A percentile compares a stretch with the other conserved stretches of the same genome.
Evolutionary conservation across 2,797 vertebrate genomes (phyloP).

Genomic region (Rhinoraja longicauda): DNA sequence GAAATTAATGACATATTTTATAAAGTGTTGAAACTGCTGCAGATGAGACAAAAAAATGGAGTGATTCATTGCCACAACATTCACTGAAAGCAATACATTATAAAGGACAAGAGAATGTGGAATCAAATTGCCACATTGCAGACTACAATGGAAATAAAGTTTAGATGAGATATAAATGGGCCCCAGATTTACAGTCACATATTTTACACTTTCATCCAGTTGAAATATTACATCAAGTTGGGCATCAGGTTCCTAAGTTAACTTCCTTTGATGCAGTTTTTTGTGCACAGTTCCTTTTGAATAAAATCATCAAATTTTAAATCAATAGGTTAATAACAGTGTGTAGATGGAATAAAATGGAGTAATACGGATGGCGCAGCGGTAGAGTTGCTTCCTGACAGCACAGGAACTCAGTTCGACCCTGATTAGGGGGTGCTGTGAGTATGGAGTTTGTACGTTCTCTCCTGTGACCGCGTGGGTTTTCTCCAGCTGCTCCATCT

Average conservation of each 20-base stretch:
- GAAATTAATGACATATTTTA: not conserved
- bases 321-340: not conserved
- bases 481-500: too few relatives aligned
- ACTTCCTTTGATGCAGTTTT: not conserved
- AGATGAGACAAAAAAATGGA: not conserved
- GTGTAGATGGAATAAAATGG: too few relatives aligned
- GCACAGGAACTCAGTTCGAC: too few relatives aligned
- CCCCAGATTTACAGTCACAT: not conserved
- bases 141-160: not conserved
- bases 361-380: not conserved
- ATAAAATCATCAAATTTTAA: not conserved
- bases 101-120: not conserved
- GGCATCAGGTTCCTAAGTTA: not conserved
- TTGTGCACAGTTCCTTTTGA: not conserved
- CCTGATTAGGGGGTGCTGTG: too few relatives aligned
- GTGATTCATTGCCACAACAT: not conserved
- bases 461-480: too few relatives aligned
- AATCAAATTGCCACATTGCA: too few relatives aligned
- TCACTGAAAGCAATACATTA: not conserved
- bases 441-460: too few relatives aligned
- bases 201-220: not conserved
- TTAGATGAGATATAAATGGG: not conserved
- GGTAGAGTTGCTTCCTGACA: too few relatives aligned
- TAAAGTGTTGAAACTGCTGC: not conserved
- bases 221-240: too few relatives aligned